Conservation (phyloP, 2,113 vertebrate genomes). For the zebrafish (Danio rerio) region DNA sequence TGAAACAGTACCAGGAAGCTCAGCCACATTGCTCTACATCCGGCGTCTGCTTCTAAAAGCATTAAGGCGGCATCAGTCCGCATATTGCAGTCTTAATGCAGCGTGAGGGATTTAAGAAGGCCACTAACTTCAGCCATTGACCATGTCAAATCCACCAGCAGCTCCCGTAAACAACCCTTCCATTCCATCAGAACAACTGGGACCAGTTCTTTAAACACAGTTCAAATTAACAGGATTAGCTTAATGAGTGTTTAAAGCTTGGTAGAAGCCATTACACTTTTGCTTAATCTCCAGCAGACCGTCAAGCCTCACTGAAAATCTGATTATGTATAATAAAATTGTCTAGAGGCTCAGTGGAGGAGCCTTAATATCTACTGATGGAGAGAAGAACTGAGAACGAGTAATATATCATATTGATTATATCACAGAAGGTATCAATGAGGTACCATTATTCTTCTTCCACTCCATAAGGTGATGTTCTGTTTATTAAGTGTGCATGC, state of each 20-base stretch:
- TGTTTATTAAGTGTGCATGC: constrained; percentile 26
- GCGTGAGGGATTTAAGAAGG: constrained; percentile 33
- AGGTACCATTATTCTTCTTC: constrained; percentile 38
- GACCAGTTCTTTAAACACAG: constrained; percentile 36
- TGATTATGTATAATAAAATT: constrained; percentile 60
- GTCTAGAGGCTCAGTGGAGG: constrained; percentile 52
- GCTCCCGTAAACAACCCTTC: constrained; percentile 29
- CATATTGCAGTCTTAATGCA: constrained; percentile 51
- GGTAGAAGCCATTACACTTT: constrained; percentile 49
- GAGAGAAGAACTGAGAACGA: constrained; percentile 48
- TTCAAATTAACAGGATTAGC: constrained; percentile 52
- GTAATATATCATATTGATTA: constrained; percentile 50
- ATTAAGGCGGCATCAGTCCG: constrained; percentile 50
- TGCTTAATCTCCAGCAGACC: constrained; percentile 53
- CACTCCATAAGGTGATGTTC: constrained; percentile 30
- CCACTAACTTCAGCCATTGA: constrained; percentile 22
- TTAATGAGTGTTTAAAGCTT: constrained; percentile 47
- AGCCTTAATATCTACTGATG: constrained; percentile 57
- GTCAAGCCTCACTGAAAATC: constrained; percentile 48
- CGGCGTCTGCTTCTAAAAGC: constrained; percentile 44
- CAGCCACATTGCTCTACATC: constrained; percentile 29
- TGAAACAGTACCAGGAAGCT: constrained; percentile 48
- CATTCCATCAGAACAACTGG: constrained; percentile 27
- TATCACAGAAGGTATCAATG: constrained; percentile 56
- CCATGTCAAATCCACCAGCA: constrained; percentile 25